These are phyloP conservation scores for Agapetus fuscipes DNA, from an alignment of 2,888 invertebrate genomes.

Conservation along the genomic window DNA sequence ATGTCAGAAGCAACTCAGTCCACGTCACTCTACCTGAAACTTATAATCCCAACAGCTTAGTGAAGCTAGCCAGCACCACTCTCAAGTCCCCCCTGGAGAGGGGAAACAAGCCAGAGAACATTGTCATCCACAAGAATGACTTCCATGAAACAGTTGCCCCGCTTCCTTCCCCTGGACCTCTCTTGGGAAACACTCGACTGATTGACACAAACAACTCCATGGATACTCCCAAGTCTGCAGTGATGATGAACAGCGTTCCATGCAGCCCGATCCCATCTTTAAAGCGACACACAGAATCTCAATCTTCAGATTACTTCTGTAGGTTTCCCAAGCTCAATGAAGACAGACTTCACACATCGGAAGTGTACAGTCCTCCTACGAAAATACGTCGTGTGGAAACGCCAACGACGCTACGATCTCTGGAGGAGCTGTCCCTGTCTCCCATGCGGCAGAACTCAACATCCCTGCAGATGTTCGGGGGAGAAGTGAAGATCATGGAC, in stretches of 20 bases:
- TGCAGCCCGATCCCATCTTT: not conserved
- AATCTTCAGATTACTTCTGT: conserved; percentile 11
- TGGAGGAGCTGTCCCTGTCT: conserved; percentile 48
- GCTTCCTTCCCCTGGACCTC: conserved; percentile 72
- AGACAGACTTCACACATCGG: conserved; percentile 35
- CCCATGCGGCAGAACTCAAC: conserved; percentile 46
- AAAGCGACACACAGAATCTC: conserved; percentile 12
- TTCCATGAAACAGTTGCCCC: conserved; percentile 48
- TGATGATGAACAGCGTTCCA: conserved; percentile 1
- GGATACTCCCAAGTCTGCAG: conserved; percentile 7
- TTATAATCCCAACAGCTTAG: conserved; percentile 31
- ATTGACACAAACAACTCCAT: conserved; percentile 46
- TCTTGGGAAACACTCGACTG: conserved; percentile 71
- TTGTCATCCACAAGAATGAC: conserved; percentile 43
- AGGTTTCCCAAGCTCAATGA: conserved; percentile 25
- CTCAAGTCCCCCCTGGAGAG: conserved; percentile 33
- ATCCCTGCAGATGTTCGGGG: conserved; percentile 62
- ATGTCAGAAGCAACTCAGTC: conserved; percentile 49
- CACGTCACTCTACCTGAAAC: conserved; percentile 48
- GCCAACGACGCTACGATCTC: conserved; percentile 38
- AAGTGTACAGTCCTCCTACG: conserved; percentile 37
- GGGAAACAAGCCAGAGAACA: conserved; percentile 45
- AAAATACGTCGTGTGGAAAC: conserved; percentile 45
- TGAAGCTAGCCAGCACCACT: conserved; percentile 31
- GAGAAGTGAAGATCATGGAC: conserved; percentile 67